Base-by-base conservation (phyloP, 2,113 vertebrate species). In the Phycodurus eques region DNA sequence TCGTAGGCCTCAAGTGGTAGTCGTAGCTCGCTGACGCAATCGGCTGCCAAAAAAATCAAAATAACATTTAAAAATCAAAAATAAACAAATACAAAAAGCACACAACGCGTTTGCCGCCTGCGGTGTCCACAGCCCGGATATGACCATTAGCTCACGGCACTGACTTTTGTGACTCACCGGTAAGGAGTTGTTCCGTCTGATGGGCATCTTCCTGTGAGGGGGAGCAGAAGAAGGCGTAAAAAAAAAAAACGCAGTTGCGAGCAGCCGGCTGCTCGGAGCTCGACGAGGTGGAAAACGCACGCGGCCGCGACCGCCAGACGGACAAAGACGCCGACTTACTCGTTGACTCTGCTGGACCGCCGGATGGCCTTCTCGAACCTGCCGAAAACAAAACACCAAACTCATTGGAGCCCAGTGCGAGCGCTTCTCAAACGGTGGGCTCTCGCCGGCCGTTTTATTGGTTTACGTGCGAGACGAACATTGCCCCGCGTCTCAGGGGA, bases 131-230 rank as follows among this genome's bases (percentile, higher is more conserved):
- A 27, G 27, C 27, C 27, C 1, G 27, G 27, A 27, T 27, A 27
- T 27, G 27, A 27, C 27, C 27, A 27, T 27, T 27, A 27, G 27
- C 27, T 27, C 1, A 27, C 27, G 27, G 27, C 27, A 27, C 27
- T 27, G 14, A 49, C 2, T 17, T 17, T 49, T 49, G 5, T 39
- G 4, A 81, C 94, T 93, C 88, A 98, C 96, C 0, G 96, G 96
- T 53, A 98, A 85, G 0, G 95, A 98, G 75, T 93, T 90, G 83
- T 93, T 94, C 81, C 95, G 94, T 71, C 94, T 86, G 81, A 96
- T 88, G 0, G 93, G 86, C 78, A 93, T 80, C 67, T 86, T 94
- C 17, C 92, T 92, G 8, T 87, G 89, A 83, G 54, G 65, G 56
- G 80, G 0, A 15, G 46, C 44, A 70, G 14, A 56, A 7, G 39